These are phyloP conservation scores for Merops nubicus DNA, from an alignment of 2,113 vertebrate species.

Conservation along the genomic window DNA sequence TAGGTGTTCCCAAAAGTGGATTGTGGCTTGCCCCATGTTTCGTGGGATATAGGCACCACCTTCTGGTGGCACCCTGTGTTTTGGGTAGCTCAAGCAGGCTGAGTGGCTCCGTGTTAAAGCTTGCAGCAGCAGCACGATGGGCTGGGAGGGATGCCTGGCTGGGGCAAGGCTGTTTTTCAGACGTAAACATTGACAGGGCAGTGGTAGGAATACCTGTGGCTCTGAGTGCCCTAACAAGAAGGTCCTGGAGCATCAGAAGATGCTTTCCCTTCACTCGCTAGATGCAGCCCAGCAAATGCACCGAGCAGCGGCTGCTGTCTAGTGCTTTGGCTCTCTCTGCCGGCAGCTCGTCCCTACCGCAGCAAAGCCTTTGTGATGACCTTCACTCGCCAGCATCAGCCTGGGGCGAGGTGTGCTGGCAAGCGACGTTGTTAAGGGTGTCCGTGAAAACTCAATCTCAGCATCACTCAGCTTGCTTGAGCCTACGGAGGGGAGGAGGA, in stretches of 20 bases:
- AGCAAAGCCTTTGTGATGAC: background rate
- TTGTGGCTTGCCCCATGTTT: background rate
- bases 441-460: accelerated
- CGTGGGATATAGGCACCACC: constrained; percentile 11
- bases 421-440: accelerated
- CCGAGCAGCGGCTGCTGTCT: accelerated
- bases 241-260: background rate
- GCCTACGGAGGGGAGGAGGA: accelerated
- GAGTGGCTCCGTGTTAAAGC: accelerated
- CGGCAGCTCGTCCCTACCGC: background rate
- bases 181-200: accelerated
- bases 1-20: accelerated
- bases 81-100: accelerated
- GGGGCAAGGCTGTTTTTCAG: background rate
- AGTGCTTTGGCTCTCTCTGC: constrained; percentile 33
- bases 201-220: background rate
- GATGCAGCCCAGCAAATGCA: accelerated
- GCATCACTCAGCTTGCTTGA: accelerated
- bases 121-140: background rate
- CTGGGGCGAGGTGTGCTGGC: accelerated
- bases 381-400: accelerated
- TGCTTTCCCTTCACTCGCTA: background rate
- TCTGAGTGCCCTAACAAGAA: background rate
- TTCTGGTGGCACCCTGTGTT: background rate
- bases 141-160: background rate